A percentile compares a stretch with the other conserved stretches of the same genome.
Conservation (phyloP, 2,113 vertebrate genomes). For the Bubo blakistoni region DNA sequence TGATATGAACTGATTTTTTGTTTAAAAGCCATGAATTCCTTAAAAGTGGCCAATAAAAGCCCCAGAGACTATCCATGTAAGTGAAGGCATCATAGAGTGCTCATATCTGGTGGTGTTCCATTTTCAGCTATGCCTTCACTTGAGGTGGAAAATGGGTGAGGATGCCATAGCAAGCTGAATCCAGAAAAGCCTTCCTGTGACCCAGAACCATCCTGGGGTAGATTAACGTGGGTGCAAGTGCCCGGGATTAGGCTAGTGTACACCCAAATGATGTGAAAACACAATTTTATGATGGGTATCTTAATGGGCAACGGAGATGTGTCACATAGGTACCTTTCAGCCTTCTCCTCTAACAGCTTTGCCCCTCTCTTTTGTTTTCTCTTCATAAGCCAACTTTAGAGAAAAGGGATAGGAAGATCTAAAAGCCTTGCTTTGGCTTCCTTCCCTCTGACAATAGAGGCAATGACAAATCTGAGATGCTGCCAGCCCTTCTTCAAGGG, state of each 20-base stretch:
- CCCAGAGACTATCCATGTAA: background rate
- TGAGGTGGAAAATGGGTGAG: background rate
- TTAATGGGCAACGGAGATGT: background rate
- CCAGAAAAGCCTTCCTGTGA: background rate
- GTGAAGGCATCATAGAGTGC: background rate
- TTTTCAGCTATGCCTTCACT: background rate
- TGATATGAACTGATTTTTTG: background rate
- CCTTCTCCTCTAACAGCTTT: background rate
- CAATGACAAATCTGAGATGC: background rate
- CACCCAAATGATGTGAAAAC: background rate
- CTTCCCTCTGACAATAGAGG: background rate
- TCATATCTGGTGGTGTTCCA: background rate
- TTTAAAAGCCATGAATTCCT: background rate
- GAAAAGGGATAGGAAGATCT: background rate
- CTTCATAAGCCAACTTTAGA: background rate
- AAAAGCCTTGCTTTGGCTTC: conserved; percentile 6
- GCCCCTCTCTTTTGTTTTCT: background rate
- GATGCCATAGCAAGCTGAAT: background rate
- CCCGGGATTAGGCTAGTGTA: background rate
- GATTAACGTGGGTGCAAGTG: background rate
- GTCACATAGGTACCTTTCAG: background rate
- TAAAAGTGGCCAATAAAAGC: background rate
- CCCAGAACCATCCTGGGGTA: background rate
- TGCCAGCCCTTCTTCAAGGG: conserved; percentile 53
- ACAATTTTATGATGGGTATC: fast-evolving